These are phyloP conservation scores for Plebejus argus DNA, from an alignment of 2,888 invertebrate species.

Conservation along the genomic window DNA sequence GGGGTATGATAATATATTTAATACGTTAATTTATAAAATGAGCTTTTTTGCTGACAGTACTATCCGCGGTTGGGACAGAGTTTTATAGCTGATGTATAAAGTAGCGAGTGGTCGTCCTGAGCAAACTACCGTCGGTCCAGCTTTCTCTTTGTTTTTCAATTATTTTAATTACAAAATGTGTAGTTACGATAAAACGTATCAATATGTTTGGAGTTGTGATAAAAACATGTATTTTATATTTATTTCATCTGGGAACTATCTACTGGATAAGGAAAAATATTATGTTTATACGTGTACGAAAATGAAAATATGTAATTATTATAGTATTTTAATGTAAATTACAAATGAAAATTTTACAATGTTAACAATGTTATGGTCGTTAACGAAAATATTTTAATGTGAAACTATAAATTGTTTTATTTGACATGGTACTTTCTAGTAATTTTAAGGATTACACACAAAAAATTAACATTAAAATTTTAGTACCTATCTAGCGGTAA, in stretches of 20 bases:
- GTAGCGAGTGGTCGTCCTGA: conserved; percentile 4
- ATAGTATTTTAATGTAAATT: neutral
- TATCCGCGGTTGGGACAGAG: conserved; percentile 4
- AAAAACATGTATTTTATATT: neutral
- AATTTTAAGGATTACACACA: neutral
- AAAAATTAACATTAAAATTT: neutral
- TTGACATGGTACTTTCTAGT: neutral
- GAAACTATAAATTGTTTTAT: neutral
- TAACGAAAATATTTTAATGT: neutral
- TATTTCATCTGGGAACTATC: too few species aligned
- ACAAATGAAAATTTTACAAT: neutral
- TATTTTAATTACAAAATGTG: neutral
- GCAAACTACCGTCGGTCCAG: conserved; percentile 8
- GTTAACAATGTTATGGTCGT: neutral
- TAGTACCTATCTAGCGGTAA: neutral
- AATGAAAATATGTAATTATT: neutral
- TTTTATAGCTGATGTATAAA: conserved; percentile 33
- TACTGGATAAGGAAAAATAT: too few species aligned
- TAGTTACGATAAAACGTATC: neutral
- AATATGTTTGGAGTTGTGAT: neutral
- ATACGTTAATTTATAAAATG: too few species aligned
- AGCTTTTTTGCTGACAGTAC: neutral
- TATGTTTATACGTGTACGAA: too few species aligned
- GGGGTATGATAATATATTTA: too few species aligned
- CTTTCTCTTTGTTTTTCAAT: conserved; percentile 24